Percentiles rank a stretch among this genome's conserved stretches.
These are phyloP conservation scores for Thalassarche chlororhynchos DNA, from an alignment of 2,113 vertebrate species.

Conservation along the genomic window DNA sequence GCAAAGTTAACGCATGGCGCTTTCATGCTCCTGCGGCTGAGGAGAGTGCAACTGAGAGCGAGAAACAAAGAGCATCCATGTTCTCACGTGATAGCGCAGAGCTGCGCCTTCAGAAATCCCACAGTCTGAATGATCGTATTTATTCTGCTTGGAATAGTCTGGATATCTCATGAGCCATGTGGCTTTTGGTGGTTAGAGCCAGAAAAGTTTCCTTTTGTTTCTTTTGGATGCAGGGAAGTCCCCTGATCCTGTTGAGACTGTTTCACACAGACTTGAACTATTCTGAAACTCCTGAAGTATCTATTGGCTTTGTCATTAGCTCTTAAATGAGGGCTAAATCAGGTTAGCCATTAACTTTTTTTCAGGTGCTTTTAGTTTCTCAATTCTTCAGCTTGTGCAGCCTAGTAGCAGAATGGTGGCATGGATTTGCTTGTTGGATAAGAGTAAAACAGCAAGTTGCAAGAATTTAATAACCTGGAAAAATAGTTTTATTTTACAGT, in stretches of 20 bases:
- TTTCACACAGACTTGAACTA: not conserved
- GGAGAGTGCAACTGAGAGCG: not conserved
- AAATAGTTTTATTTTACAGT: not conserved
- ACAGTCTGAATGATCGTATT: accelerated
- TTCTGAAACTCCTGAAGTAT: not conserved
- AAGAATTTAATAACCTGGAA: not conserved
- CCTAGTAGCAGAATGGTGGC: accelerated
- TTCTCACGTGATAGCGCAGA: not conserved
- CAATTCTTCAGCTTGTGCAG: not conserved
- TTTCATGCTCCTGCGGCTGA: not conserved
- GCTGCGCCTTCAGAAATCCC: no score
- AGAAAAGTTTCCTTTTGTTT: not conserved
- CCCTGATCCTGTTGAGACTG: not conserved
- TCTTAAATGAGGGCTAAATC: not conserved
- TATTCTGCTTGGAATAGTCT: not conserved
- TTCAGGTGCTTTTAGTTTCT: not conserved
- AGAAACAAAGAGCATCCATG: not conserved
- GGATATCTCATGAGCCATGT: not conserved
- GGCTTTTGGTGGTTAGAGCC: not conserved
- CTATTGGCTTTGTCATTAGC: not conserved
- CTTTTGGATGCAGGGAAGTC: not conserved
- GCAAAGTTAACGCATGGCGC: not conserved
- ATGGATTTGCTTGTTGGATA: not conserved
- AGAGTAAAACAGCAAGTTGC: not conserved
- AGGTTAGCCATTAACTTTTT: not conserved